Evolutionary conservation across 2,888 invertebrate genomes (phyloP).

Genomic region (Uropetala carovei): DNA sequence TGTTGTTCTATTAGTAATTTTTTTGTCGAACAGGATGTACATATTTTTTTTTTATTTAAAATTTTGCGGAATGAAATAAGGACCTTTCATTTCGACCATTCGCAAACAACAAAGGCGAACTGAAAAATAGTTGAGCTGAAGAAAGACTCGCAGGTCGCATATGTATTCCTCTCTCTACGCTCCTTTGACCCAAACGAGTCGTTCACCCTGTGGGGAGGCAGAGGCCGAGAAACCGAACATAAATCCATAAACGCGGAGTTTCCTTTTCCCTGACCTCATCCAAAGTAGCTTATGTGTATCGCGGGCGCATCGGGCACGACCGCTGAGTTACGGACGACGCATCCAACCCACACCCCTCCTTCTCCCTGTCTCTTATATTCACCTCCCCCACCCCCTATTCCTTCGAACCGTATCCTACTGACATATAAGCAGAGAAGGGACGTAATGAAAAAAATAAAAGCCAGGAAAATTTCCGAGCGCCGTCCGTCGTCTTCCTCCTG

Average conservation of each 20-base stretch:
- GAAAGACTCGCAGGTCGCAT: neutral
- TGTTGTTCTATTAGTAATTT: too few relatives aligned
- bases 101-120: too few relatives aligned
- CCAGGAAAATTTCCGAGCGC: too few relatives aligned
- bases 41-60: too few relatives aligned
- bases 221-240: neutral
- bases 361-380: neutral
- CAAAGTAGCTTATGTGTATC: slow-evolving; percentile 1
- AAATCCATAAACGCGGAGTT: neutral
- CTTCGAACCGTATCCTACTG: too few relatives aligned
- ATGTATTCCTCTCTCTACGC: neutral
- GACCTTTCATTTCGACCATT: too few relatives aligned
- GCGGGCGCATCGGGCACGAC: neutral
- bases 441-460: too few relatives aligned
- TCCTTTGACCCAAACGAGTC: neutral
- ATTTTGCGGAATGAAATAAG: too few relatives aligned
- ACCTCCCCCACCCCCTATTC: neutral
- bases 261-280: neutral
- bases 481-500: too few relatives aligned
- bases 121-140: too few relatives aligned
- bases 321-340: neutral
- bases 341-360: neutral
- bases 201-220: neutral
- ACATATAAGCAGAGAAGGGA: too few relatives aligned
- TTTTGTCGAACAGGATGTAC: too few relatives aligned